Conservation (phyloP, 2,113 vertebrate genomes). For the Hyperopisus bebe region DNA sequence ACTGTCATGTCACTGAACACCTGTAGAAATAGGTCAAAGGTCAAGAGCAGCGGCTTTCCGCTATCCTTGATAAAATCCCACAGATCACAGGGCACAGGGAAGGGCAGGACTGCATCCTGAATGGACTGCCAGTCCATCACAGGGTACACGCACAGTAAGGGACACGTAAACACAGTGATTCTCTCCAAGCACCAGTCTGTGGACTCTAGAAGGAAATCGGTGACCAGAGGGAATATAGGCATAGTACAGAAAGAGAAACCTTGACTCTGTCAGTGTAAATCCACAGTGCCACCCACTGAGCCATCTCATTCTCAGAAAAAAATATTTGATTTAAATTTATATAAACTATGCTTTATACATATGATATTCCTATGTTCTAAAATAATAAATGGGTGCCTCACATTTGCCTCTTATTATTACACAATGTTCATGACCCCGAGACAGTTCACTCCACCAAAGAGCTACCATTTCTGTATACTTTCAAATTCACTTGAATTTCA, state of each 20-base stretch:
- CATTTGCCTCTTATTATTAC: not conserved
- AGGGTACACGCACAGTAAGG: not conserved
- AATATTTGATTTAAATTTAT: not conserved
- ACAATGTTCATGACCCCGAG: not conserved
- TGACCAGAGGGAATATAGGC: not conserved
- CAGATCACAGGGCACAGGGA: not conserved
- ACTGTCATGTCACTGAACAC: constrained; percentile 97
- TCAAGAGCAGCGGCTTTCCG: not conserved
- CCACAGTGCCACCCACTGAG: not conserved
- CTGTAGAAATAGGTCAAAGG: constrained; percentile 47
- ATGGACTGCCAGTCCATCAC: not conserved
- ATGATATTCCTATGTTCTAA: not conserved
- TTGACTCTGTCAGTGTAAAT: not conserved
- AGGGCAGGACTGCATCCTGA: not conserved
- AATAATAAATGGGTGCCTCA: not conserved
- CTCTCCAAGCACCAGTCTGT: not conserved
- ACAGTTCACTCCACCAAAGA: not conserved
- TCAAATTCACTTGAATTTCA: not conserved
- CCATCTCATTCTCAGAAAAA: not conserved
- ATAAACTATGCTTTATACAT: not conserved
- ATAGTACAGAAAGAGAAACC: not conserved
- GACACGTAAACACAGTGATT: not conserved
- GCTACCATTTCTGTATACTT: not conserved
- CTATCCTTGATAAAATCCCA: not conserved
- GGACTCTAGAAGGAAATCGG: not conserved